phyloP scores from a whole-genome alignment of 1,140 invertebrate genomes.

The Akabosia matsudoensis region DNA sequence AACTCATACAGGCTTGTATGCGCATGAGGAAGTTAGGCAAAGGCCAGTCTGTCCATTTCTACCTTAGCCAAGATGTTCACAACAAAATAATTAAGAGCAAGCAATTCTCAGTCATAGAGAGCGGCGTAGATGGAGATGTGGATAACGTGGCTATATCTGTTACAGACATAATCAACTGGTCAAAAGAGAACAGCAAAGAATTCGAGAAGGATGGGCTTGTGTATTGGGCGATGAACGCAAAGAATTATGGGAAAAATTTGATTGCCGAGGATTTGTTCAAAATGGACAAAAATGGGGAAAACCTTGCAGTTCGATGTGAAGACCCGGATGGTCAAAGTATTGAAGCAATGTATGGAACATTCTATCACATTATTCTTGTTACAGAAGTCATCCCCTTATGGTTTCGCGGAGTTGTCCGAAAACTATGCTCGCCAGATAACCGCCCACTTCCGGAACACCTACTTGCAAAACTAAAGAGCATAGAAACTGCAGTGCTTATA shows the following conservation, averaged over 20 bases:
- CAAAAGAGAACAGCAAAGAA: constrained; percentile 6
- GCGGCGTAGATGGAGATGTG: no score
- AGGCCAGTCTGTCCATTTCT: constrained; percentile 33
- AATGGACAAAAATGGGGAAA: neutral
- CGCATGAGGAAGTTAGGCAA: constrained; percentile 36
- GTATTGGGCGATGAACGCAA: constrained; percentile 21
- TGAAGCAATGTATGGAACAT: neutral
- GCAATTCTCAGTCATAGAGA: constrained; percentile 15
- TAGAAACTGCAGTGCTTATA: neutral
- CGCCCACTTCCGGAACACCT: neutral
- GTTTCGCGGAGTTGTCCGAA: neutral
- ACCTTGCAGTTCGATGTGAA: neutral
- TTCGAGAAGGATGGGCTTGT: constrained; percentile 30
- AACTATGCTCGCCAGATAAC: no score
- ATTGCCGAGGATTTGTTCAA: constrained; percentile 1
- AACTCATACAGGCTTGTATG: constrained; percentile 41
- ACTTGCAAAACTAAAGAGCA: neutral
- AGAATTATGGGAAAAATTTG: constrained; percentile 19
- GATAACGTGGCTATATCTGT: neutral
- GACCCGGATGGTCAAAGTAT: neutral
- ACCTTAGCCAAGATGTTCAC: constrained; percentile 30
- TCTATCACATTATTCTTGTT: neutral
- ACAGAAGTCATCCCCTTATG: neutral
- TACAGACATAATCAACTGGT: constrained; percentile 24
- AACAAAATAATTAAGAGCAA: constrained; percentile 31